Base-by-base conservation (phyloP, 2,888 invertebrate species). In the Callyntrura guangdongensis region DNA sequence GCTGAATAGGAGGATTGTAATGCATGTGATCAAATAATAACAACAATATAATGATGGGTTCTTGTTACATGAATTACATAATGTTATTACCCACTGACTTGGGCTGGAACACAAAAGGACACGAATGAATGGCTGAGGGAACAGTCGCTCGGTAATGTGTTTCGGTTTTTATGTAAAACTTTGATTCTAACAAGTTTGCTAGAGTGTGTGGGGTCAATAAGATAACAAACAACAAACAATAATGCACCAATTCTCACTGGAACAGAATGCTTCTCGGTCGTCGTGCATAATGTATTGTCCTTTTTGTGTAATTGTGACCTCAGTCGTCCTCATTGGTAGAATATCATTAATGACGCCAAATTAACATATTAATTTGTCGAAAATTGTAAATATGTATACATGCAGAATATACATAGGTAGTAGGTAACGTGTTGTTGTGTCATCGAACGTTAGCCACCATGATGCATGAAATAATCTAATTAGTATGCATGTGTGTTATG, bases 21-120 rank as follows among this genome's bases (percentile, higher is more conserved):
- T 14, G 12, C 27, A 47, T 74, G 74, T 17, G 59, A 59, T 56
- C 27, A 49, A 77, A 77, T 77, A 77, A 77, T 77, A 77, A 17
- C 59, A 59, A 25, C 25, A 64, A 64, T 36, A 72, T 36, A 72
- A 17, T 49, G 9, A 0, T 81, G 69, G 85, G 86, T 82, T 61
- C 81, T 81, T 90, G 82, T 86, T 82, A 90, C 86, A 86, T 81
- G 81, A 61, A 86, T 86, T 90, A 90, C 90, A 90, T 90, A 89
- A 89, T 89, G 85, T 85, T 89, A 85, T 89, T 89, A 89, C 85
- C 79, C 89, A 36, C 27, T 64, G 77, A 77, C 27, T 22, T n/a
- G 25, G 11, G 36, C 36, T 69, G 69, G 69, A n/a, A 81, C 20
- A 12, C 20, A 12, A 53, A 61, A 79, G 79, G 85, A 84, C 83